A percentile compares a stretch with the other conserved stretches of the same genome.
Evolutionary conservation across 2,113 vertebrate genomes (phyloP).

Genomic region (Nanorana parkeri): DNA sequence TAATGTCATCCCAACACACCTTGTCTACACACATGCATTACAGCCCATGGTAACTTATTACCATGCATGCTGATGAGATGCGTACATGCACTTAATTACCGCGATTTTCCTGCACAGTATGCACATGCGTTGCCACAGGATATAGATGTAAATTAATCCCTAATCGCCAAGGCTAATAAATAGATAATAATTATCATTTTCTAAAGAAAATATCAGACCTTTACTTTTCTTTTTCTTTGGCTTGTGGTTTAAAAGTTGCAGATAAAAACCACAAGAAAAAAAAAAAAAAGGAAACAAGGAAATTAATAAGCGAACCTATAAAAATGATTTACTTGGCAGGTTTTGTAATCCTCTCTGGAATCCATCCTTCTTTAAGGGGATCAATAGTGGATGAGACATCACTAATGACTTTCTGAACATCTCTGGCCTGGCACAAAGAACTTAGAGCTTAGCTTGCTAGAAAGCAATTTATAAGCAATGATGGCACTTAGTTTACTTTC

Average conservation of each 20-base stretch:
- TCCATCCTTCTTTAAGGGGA: not conserved
- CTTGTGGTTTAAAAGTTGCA: not conserved
- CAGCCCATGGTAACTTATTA: too few relatives aligned
- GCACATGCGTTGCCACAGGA: too few relatives aligned
- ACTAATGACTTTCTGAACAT: slow-evolving; percentile 12
- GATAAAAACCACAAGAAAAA: too few relatives aligned
- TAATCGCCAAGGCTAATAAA: too few relatives aligned
- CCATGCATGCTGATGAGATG: too few relatives aligned
- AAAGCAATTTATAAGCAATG: not conserved
- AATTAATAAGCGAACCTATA: not conserved
- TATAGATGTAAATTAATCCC: too few relatives aligned
- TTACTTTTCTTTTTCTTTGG: not conserved
- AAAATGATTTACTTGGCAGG: not conserved
- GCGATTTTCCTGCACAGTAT: too few relatives aligned
- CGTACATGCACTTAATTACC: too few relatives aligned
- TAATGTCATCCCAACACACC: too few relatives aligned
- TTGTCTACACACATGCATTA: too few relatives aligned
- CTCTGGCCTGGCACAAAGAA: not conserved
- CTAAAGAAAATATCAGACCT: too few relatives aligned
- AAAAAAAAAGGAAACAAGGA: not conserved
- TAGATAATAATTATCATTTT: not conserved
- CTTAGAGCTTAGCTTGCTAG: not conserved
- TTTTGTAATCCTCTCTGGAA: not conserved
- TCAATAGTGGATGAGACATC: slow-evolving; percentile 13
- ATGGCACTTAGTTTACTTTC: too few relatives aligned